Conservation (phyloP, 2,113 vertebrate species). For the Lophotis ruficrista region DNA sequence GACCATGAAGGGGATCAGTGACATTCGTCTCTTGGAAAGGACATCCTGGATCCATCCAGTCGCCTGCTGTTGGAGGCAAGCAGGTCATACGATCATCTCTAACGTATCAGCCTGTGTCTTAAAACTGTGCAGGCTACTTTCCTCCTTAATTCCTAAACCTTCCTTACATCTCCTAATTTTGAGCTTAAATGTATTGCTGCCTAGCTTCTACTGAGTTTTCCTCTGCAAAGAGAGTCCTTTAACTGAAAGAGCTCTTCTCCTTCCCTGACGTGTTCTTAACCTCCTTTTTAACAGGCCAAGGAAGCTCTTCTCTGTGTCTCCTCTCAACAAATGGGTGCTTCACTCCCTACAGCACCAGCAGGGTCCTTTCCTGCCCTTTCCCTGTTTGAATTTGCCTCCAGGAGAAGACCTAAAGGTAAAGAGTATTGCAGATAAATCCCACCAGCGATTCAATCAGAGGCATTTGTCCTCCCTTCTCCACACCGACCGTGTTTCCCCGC, state of each 20-base stretch:
- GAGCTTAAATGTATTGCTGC: background rate
- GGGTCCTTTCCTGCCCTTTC: background rate
- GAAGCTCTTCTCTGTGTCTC: background rate
- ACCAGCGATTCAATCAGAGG: background rate
- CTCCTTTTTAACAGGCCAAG: background rate
- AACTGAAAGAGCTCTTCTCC: background rate
- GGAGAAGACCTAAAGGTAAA: background rate
- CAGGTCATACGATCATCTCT: background rate
- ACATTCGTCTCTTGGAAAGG: background rate
- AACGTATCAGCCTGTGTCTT: background rate
- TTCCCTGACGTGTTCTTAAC: background rate
- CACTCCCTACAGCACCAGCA: background rate
- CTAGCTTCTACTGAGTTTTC: background rate
- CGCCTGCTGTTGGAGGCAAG: background rate
- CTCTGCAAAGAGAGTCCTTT: background rate
- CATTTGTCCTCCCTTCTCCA: background rate
- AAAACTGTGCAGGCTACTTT: background rate
- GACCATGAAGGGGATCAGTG: background rate
- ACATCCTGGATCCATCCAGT: background rate
- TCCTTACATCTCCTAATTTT: background rate
- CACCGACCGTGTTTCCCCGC: background rate
- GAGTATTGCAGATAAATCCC: background rate
- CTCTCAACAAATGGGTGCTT: background rate
- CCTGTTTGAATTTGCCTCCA: background rate
- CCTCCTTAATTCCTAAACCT: background rate